Evolutionary conservation across 2,888 invertebrate species (phyloP).

Genomic region (Xanthorhoe spadicearia): DNA sequence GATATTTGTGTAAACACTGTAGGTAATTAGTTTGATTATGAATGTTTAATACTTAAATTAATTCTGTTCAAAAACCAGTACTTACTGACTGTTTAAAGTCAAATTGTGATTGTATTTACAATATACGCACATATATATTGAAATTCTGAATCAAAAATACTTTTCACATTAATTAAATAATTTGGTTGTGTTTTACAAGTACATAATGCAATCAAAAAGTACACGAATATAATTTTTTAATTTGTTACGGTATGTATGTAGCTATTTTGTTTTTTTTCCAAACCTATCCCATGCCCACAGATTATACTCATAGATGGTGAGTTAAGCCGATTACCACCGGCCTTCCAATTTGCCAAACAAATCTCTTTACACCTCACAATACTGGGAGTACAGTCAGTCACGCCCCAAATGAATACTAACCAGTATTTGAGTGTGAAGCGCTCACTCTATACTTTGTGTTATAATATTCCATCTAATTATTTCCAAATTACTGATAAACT

Average conservation of each 20-base stretch:
- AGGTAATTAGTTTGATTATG: conserved; percentile 29
- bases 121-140: background rate
- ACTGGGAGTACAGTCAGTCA: conserved; percentile 34
- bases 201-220: too few relatives aligned
- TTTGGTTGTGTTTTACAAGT: too few relatives aligned
- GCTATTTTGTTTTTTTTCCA: background rate
- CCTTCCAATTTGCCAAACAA: conserved; percentile 72
- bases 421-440: too few relatives aligned
- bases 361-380: conserved; percentile 68
- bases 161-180: too few relatives aligned
- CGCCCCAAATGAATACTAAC: too few relatives aligned
- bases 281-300: conserved; percentile 19
- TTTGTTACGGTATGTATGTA: too few relatives aligned
- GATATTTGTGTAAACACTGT: conserved; percentile 32
- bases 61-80: conserved; percentile 3
- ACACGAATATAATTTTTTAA: too few relatives aligned
- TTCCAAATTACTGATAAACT: too few relatives aligned
- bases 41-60: conserved; percentile 12
- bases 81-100: background rate
- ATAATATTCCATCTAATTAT: background rate
- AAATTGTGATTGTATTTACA: conserved; percentile 3
- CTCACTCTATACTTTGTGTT: background rate
- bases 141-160: background rate
- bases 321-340: conserved; percentile 70
- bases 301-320: conserved; percentile 33